phyloP scores from a whole-genome alignment of 1,140 invertebrate species.

The Sitophilus oryzae region DNA sequence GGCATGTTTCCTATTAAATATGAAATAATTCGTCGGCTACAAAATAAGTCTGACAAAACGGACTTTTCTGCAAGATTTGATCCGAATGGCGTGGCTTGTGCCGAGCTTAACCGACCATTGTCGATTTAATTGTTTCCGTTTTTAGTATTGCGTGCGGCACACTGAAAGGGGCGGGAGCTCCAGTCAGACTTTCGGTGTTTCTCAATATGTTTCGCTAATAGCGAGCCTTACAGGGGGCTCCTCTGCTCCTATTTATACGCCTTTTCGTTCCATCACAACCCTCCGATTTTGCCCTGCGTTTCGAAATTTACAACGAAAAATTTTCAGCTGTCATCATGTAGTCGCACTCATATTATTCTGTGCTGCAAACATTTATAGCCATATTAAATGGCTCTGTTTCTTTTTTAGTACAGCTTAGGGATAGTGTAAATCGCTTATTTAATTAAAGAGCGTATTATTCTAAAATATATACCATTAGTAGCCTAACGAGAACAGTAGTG shows the following conservation, averaged over 20 bases:
- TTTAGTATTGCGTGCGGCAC: conserved; percentile 37
- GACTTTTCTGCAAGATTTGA: conserved; percentile 44
- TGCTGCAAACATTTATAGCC: too few species aligned
- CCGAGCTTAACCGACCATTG: conserved; percentile 43
- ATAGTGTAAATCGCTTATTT: too few species aligned
- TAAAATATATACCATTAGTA: too few species aligned
- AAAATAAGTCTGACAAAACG: conserved; percentile 40
- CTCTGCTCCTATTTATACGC: not conserved
- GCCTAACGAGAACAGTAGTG: too few species aligned
- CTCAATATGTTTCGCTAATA: conserved; percentile 28
- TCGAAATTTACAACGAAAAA: too few species aligned
- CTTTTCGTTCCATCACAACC: not conserved
- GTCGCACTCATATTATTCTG: too few species aligned
- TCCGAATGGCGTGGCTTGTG: conserved; percentile 35
- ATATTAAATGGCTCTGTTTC: too few species aligned
- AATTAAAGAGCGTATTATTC: too few species aligned
- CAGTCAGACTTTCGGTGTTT: conserved; percentile 24
- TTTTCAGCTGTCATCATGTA: too few species aligned
- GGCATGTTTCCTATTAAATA: conserved; percentile 38
- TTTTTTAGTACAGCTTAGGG: too few species aligned
- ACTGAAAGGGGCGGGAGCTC: conserved; percentile 23
- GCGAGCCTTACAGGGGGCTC: not conserved
- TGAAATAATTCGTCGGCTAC: conserved; percentile 35
- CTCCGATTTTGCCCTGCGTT: not conserved
- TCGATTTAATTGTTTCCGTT: conserved; percentile 47